phyloP scores from a whole-genome alignment of 2,888 invertebrate genomes.

The Leptopilina syphax region DNA sequence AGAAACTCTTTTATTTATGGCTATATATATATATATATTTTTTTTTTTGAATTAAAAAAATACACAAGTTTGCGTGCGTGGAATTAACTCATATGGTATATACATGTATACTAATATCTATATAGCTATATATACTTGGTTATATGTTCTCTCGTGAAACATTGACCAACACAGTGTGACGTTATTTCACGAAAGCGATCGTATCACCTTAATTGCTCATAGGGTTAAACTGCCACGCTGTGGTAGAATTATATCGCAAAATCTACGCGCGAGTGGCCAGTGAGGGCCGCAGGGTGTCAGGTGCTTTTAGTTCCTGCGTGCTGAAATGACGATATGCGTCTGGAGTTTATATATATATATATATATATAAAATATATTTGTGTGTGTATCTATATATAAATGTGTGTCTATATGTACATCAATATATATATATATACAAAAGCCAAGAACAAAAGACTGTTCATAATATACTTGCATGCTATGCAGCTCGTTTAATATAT shows the following conservation, averaged over 20 bases:
- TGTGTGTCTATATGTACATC: not conserved
- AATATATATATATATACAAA: slow-evolving; percentile 8
- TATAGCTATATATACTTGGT: not conserved
- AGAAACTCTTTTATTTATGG: no score
- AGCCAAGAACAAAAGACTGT: slow-evolving; percentile 51
- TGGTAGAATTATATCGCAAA: slow-evolving; percentile 67
- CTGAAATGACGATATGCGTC: slow-evolving; percentile 50
- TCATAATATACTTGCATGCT: slow-evolving; percentile 19
- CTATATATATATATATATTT: no score
- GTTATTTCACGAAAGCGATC: slow-evolving; percentile 71
- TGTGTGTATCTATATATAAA: slow-evolving; percentile 9
- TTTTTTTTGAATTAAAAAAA: no score
- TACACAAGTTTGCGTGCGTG: not conserved
- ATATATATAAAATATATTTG: slow-evolving; percentile 29
- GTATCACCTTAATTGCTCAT: slow-evolving; percentile 74
- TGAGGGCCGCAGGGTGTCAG: slow-evolving; percentile 53
- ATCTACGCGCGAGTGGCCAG: slow-evolving; percentile 63
- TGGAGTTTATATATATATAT: slow-evolving; percentile 33
- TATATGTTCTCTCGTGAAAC: slow-evolving; percentile 46
- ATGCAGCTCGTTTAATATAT: slow-evolving; percentile 4
- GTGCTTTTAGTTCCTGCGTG: slow-evolving; percentile 54
- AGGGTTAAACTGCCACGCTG: slow-evolving; percentile 72
- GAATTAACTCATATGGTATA: slow-evolving; percentile 19
- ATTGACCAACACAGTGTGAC: slow-evolving; percentile 60
- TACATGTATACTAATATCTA: no score